Base-by-base conservation (phyloP, 1,140 invertebrate species). In the Drosophila mauritiana region DNA sequence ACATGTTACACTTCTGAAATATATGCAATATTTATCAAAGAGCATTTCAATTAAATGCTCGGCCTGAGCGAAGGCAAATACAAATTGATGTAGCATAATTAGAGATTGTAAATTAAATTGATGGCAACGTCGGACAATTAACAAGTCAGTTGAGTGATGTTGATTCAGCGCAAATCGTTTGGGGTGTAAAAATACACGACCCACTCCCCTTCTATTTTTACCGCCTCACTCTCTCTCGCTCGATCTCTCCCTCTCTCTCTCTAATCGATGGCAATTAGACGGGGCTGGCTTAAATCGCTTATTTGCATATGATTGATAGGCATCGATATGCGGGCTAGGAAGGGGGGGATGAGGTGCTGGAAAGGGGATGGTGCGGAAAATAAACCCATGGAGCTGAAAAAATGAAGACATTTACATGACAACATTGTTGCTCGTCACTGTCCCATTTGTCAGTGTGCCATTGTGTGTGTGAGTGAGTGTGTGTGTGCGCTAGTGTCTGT, bases 351-450 rank as follows among this genome's bases (percentile, higher is more conserved):
- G 3, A 22, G 20, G 20, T 22, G 20, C 20, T 22, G 20, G 8
- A 20, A 4, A 25, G 11, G 11, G 22, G 22, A 11, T n/a, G 17
- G 12, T 31, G 20, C 13, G 17, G 20, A 17, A 53, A 58, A 51
- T 8, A 51, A 46, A 58, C 64, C 48, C 45, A 78, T 53, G 37
- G 52, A 52, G 67, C 76, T 56, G 6, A 54, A 51, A 51, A 64
- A 74, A 81, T 80, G 65, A 75, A 88, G 74, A 83, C 75, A 88
- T 88, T 53, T 78, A 63, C 82, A 78, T 85, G 82, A 82, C 82
- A 85, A 74, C 69, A 74, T 68, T 75, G 82, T 64, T 67, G 79
- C 79, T 78, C 79, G 79, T 82, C 79, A 82, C 73, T 82, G 79
- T 74, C 58, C 67, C 79, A 82, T 78, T 82, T 82, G 74, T 85